phyloP scores from a whole-genome alignment of 2,797 vertebrate species.

The Betta splendens region DNA sequence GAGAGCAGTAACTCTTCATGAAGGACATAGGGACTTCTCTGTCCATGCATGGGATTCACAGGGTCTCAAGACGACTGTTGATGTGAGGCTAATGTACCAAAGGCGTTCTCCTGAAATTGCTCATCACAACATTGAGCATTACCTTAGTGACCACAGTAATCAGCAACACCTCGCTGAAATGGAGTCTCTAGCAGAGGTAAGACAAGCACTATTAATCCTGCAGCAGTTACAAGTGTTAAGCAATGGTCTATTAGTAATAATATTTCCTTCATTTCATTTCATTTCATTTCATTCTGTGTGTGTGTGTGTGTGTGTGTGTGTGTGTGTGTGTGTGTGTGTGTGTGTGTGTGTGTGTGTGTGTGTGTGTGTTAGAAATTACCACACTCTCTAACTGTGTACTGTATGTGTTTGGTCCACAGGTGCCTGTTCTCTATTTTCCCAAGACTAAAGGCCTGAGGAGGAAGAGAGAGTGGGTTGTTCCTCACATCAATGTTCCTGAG shows the following conservation, averaged over 20 bases:
- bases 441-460: slow-evolving; percentile 59
- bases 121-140: not conserved
- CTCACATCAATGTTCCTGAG: slow-evolving; percentile 50
- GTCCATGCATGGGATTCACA: slow-evolving; percentile 60
- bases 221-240: no score
- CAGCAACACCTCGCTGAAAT: no score
- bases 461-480: slow-evolving; percentile 78
- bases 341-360: no score
- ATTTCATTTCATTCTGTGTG: no score
- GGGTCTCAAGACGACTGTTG: slow-evolving; percentile 52
- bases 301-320: no score
- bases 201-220: no score
- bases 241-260: no score
- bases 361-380: no score
- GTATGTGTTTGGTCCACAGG: not conserved
- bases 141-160: not conserved
- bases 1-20: slow-evolving; percentile 53
- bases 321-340: no score
- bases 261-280: no score
- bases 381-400: slow-evolving; percentile 9
- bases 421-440: slow-evolving; percentile 61
- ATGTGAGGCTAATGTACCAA: slow-evolving; percentile 46
- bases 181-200: slow-evolving; percentile 29
- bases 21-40: slow-evolving; percentile 54
- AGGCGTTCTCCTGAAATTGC: slow-evolving; percentile 4